These are phyloP conservation scores for Drosophila tristis DNA, from an alignment of 1,140 invertebrate genomes.

Conservation along the genomic window DNA sequence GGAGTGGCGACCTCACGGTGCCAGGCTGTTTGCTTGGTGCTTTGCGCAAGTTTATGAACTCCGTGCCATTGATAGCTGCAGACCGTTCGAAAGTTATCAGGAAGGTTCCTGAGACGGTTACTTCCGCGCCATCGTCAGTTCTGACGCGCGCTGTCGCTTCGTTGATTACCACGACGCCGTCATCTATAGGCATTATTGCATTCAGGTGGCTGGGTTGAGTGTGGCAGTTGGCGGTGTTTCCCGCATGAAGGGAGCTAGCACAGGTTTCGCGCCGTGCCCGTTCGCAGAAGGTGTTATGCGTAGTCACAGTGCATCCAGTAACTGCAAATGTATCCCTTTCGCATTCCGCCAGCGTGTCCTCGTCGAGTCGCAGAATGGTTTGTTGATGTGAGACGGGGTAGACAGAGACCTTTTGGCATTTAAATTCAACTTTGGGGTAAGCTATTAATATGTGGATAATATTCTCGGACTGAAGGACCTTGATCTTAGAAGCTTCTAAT, in stretches of 20 bases:
- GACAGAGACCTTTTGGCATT: conserved; percentile 35
- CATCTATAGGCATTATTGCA: conserved; percentile 16
- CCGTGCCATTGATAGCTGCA: conserved; percentile 12
- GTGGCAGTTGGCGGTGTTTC: conserved; percentile 23
- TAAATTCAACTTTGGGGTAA: conserved; percentile 23
- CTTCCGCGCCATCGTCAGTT: conserved; percentile 13
- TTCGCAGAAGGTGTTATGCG: conserved; percentile 22
- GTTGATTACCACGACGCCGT: conserved; percentile 36
- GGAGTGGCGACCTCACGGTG: neutral
- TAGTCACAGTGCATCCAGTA: conserved; percentile 20
- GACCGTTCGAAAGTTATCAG: conserved; percentile 23
- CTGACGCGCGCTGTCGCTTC: conserved; percentile 13
- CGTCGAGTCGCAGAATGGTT: conserved; percentile 19
- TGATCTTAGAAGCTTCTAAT: conserved; percentile 25
- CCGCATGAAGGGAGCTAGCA: conserved; percentile 30
- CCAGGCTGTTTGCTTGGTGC: neutral
- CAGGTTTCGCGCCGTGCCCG: conserved; percentile 24
- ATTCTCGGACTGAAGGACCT: conserved; percentile 23
- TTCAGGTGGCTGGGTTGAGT: conserved; percentile 30
- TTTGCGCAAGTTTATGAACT: conserved; percentile 11
- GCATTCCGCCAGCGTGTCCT: conserved; percentile 40
- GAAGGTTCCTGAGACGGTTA: conserved; percentile 18
- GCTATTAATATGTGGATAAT: conserved; percentile 30
- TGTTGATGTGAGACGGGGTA: conserved; percentile 29
- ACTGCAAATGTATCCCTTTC: conserved; percentile 20